Evolutionary conservation across 2,113 vertebrate genomes (phyloP).

Genomic region (Ellobius talpinus): DNA sequence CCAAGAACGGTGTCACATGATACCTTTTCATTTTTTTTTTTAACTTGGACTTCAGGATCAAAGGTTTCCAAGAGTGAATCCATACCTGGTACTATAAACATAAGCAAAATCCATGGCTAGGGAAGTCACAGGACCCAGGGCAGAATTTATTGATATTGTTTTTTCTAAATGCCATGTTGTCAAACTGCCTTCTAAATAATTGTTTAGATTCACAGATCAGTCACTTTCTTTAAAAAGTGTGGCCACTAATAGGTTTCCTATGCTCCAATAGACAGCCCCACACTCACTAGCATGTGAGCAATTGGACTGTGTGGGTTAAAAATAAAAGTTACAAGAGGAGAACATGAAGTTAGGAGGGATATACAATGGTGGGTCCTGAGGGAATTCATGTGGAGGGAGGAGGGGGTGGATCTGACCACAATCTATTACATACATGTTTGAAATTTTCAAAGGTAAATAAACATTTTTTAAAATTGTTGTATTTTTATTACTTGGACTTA

Average conservation of each 20-base stretch:
- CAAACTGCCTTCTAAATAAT: not conserved
- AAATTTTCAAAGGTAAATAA: not conserved
- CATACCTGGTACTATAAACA: not conserved
- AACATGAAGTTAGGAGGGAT: not conserved
- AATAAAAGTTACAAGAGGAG: not conserved
- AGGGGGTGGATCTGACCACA: not conserved
- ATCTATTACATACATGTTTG: not conserved
- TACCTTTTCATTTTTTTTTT: not conserved
- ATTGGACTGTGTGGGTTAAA: not conserved
- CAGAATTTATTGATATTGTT: not conserved
- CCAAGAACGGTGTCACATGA: not conserved
- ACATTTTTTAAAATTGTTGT: not conserved
- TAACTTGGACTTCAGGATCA: not conserved
- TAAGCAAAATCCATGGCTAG: not conserved
- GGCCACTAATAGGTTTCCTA: not conserved
- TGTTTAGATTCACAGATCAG: not conserved
- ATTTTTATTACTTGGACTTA: conserved; percentile 15
- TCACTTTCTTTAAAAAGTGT: not conserved
- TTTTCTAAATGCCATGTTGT: not conserved
- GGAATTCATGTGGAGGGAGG: not conserved
- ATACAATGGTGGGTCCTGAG: not conserved
- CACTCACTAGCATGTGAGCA: not conserved
- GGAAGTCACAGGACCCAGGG: not conserved
- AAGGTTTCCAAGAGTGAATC: not conserved
- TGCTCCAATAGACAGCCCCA: not conserved